A percentile compares a stretch with the other conserved stretches of the same genome.
Evolutionary conservation across 2,797 vertebrate species (phyloP).

Genomic region (Salarias fasciatus): DNA sequence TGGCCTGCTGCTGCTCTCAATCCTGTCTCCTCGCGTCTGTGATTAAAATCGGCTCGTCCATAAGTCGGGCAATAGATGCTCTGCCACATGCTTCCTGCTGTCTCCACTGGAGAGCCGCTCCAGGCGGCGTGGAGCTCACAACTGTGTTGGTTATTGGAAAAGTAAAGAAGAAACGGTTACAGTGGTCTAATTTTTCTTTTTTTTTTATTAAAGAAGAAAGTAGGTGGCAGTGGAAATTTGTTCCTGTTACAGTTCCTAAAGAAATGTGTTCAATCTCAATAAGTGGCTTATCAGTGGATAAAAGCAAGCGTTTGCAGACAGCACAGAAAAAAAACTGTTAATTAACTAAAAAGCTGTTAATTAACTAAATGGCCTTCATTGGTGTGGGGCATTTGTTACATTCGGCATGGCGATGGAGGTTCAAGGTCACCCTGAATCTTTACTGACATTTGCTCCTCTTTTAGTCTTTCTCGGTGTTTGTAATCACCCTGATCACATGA

Average conservation of each 20-base stretch:
- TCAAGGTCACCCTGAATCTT: no score
- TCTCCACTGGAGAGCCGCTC: conserved; percentile 11
- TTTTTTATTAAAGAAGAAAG: no score
- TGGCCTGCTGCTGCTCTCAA: conserved; percentile 15
- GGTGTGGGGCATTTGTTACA: no score
- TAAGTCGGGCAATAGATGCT: conserved; percentile 43
- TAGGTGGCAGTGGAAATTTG: neutral
- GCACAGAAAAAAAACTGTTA: no score
- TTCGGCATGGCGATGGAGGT: no score
- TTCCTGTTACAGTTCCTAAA: conserved; percentile 1
- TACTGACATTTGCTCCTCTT: no score
- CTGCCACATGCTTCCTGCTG: conserved; percentile 26
- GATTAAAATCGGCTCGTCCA: conserved; percentile 55
- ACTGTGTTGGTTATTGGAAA: conserved; percentile 11
- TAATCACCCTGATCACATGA: no score
- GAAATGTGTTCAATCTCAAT: neutral
- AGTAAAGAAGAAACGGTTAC: neutral
- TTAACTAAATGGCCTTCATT: no score
- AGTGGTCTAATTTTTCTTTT: neutral
- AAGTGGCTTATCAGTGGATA: no score
- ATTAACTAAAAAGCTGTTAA: no score
- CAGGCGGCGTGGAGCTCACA: neutral
- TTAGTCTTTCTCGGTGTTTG: no score
- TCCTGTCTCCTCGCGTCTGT: conserved; percentile 12
- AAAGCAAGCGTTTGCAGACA: no score